Evolutionary conservation across 2,113 vertebrate species (phyloP), one percentile per base, ranked within the genome.

Genomic region (Serinus canaria): DNA sequence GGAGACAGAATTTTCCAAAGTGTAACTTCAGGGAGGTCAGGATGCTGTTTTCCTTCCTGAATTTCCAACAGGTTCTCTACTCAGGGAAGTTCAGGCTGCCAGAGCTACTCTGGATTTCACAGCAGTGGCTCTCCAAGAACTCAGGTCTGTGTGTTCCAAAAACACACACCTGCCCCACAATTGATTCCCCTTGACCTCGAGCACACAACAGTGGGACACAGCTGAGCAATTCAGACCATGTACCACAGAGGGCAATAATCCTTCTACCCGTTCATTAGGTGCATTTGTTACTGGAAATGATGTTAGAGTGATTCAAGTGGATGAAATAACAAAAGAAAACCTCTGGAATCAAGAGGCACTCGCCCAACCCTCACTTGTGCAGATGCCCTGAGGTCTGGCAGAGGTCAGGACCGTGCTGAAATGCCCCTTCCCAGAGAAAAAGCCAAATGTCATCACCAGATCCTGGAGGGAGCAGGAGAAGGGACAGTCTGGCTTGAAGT

Each of bases 241-340:
- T 8, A 37, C 43, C 84, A 77, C 77, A 73, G 69, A 82, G 41
- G 44, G 23, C 74, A 87, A 41, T 30, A 80, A 68, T 68, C 56
- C 60, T 78, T 83, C 37, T 8, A 80, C 63, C 56, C 83, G 15
- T 66, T 73, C 70, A 72, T 78, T 83, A 78, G 66, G 35, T 56
- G 49, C 28, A n/a, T 91, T 92, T 91, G 74, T 94, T 87, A 92
- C 80, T 78, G 72, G 81, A 93, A 56, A 64, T 72, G 56, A 79
- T 19, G 25, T 30, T 15, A 8, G 84, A 81, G 64, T 18, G 27
- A 62, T 83, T 80, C 75, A 47, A 90, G 55, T 25, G 59, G 52
- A 83, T 52, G 68, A 68, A 96, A 85, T 46, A 74, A 64, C 50
- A 72, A 83, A 79, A 87, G 58, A 74, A 93, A 81, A 66, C 35